Evolutionary conservation across 2,113 vertebrate species (phyloP).

Genomic region (Vimba vimba): DNA sequence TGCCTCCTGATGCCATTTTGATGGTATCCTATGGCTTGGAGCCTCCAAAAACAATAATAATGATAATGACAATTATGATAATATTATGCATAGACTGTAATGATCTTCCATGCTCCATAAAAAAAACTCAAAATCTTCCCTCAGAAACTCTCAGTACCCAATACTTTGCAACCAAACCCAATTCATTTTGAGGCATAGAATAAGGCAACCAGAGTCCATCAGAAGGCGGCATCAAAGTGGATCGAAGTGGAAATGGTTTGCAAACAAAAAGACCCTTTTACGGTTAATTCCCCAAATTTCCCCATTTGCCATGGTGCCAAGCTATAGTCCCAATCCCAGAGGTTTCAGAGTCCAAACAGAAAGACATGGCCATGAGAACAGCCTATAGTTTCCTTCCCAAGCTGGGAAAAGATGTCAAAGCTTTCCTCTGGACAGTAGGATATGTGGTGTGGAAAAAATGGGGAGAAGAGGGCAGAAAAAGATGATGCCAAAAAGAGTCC

Average conservation of each 20-base stretch:
- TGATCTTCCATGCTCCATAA: conserved; percentile 80
- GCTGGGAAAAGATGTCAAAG: conserved; percentile 2
- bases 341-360: neutral
- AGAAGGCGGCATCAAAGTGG: conserved; percentile 85
- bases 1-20: conserved; percentile 87
- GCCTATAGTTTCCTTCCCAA: conserved; percentile 21
- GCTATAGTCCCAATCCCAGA: conserved; percentile 9
- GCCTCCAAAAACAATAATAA: conserved; percentile 78
- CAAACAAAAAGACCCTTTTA: neutral
- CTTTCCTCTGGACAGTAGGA: conserved; percentile 33
- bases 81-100: conserved; percentile 94
- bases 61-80: conserved; percentile 67
- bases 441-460: conserved; percentile 11
- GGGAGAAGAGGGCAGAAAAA: conserved; percentile 4
- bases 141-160: conserved; percentile 75
- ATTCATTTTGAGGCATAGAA: conserved; percentile 68
- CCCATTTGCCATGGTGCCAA: neutral
- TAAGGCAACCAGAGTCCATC: conserved; percentile 81
- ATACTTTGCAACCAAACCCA: conserved; percentile 70
- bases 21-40: conserved; percentile 92
- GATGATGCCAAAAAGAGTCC: neutral
- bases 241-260: conserved; percentile 72
- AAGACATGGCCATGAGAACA: conserved; percentile 4
- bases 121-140: conserved; percentile 63
- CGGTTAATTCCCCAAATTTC: neutral